Evolutionary conservation across 2,888 invertebrate species (phyloP), one percentile per base, ranked within the genome.

Genomic region (Drosophila cognata): DNA sequence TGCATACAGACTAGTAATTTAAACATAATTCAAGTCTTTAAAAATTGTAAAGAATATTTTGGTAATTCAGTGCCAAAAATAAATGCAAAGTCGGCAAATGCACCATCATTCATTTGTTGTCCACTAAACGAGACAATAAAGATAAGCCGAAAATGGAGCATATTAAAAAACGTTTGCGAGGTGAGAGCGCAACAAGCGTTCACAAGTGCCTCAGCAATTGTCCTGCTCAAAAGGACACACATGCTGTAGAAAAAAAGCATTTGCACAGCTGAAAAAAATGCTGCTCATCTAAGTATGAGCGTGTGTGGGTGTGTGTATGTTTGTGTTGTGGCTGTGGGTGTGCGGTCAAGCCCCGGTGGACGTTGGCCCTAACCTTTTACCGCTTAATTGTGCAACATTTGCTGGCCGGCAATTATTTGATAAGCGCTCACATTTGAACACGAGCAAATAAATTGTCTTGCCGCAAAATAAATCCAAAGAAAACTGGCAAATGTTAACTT

Each of bases 371-470:
- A 68, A 77, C 72, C 75, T 68, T 74, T 80, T 78, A 70, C 85
- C 84, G 85, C 91, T 92, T 93, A 92, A 93, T 93, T 93, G 92
- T 91, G 89, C 89, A 84, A 75, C 81, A 79, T 86, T 86, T 77
- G 84, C 89, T 74, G 78, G 90, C 91, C 92, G 90, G 91, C 92
- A 93, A 93, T 93, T 92, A 93, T 93, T 92, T 93, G 93, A 92
- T 93, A 93, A 92, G 85, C 89, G 84, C 73, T 85, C 88, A 82
- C 90, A 88, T 82, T 85, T 77, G 82, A 77, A 65, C 77, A 57
- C 64, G 53, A 70, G 71, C 79, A 77, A 73, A 89, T 89, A 85
- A 89, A 89, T 85, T 88, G 69, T 74, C 76, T 69, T 73, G 71
- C 88, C 88, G 69, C 90, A 88, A 88, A 85, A 85, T 84, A 85